Conservation (phyloP, 2,888 invertebrate genomes). For the Drosophila infuscata region DNA sequence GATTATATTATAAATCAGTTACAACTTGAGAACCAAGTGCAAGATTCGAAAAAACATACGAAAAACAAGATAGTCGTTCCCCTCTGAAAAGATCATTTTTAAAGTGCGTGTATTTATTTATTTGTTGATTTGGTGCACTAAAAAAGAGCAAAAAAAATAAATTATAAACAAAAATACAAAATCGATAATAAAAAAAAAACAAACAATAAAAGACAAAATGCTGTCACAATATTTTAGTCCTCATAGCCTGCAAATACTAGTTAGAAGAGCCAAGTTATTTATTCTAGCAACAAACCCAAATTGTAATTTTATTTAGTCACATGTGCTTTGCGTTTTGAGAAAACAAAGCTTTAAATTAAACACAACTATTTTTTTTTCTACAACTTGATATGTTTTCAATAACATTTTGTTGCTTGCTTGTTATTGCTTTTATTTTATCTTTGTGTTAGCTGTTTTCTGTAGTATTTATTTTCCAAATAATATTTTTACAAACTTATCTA, state of each 20-base stretch:
- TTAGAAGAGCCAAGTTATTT: constrained; percentile 56
- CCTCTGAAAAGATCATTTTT: constrained; percentile 40
- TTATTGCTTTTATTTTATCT: constrained; percentile 52
- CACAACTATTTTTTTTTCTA: constrained; percentile 1
- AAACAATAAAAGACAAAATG: constrained; percentile 26
- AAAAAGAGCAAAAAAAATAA: constrained; percentile 30
- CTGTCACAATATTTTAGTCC: constrained; percentile 63
- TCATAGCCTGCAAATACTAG: constrained; percentile 57
- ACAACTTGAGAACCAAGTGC: constrained; percentile 7
- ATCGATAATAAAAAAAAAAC: constrained; percentile 29
- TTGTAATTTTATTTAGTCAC: constrained; percentile 42
- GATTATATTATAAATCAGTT: constrained; percentile 23
- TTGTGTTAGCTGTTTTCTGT: constrained; percentile 56
- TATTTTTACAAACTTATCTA: constrained; percentile 45
- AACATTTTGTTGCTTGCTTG: constrained; percentile 39
- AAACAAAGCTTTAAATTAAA: constrained; percentile 44
- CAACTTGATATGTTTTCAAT: constrained; percentile 14
- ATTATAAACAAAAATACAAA: constrained; percentile 37
- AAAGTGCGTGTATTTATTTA: constrained; percentile 76
- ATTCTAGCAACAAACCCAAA: constrained; percentile 56
- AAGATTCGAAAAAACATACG: not conserved
- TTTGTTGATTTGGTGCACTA: constrained; percentile 74
- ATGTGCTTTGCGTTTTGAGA: constrained; percentile 44
- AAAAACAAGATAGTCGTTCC: constrained; percentile 20
- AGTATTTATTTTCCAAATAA: constrained; percentile 66